phyloP scores from a whole-genome alignment of 2,888 invertebrate species.

The Troides aeacus region DNA sequence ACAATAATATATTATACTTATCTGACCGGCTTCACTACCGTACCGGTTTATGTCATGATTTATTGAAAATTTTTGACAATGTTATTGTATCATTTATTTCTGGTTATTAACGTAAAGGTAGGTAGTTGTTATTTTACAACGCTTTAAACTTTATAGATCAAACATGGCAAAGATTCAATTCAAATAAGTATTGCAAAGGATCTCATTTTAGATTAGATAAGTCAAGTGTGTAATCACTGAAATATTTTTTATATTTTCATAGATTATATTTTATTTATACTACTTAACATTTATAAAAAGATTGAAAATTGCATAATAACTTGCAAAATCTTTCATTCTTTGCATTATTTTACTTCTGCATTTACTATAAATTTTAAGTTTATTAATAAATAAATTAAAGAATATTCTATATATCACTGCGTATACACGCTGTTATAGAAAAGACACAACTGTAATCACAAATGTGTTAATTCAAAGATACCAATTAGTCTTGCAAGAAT shows the following conservation, averaged over 20 bases:
- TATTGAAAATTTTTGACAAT: not conserved
- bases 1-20: slow-evolving; percentile 41
- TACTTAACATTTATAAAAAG: too few relatives aligned
- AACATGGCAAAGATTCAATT: not conserved
- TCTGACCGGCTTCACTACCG: slow-evolving; percentile 41
- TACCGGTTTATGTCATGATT: slow-evolving; percentile 34
- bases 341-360: not conserved
- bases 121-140: not conserved
- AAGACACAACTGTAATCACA: not conserved
- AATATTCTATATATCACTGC: not conserved
- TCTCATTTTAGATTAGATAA: not conserved
- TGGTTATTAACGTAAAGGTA: not conserved
- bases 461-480: slow-evolving; percentile 15
- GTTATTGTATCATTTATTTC: not conserved
- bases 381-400: not conserved
- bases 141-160: not conserved
- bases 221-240: not conserved
- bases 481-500: slow-evolving; percentile 18
- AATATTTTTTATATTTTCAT: too few relatives aligned
- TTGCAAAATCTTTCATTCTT: not conserved
- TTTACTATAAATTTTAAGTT: not conserved
- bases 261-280: too few relatives aligned
- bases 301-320: not conserved
- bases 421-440: not conserved
- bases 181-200: not conserved